phyloP scores from a whole-genome alignment of 2,888 invertebrate genomes.

The Leptinotarsa tumamoca region DNA sequence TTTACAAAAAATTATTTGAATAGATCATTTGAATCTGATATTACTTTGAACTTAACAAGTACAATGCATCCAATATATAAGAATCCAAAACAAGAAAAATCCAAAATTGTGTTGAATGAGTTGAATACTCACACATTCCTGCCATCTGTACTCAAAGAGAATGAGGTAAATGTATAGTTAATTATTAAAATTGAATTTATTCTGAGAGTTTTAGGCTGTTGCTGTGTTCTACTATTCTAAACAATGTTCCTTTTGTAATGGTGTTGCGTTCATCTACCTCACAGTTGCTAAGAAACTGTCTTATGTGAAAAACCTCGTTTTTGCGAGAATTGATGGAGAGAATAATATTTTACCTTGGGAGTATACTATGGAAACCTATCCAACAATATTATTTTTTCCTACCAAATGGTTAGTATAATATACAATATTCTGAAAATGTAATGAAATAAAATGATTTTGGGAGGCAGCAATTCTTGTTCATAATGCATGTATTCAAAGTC shows the following conservation, averaged over 20 bases:
- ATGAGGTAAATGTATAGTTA: conserved; percentile 67
- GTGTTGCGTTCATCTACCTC: conserved; percentile 76
- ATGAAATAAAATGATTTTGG: no score
- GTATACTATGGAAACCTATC: conserved; percentile 82
- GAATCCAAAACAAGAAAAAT: conserved; percentile 32
- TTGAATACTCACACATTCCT: conserved; percentile 76
- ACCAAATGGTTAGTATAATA: conserved; percentile 70
- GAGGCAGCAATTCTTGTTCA: no score
- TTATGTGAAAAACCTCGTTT: conserved; percentile 69
- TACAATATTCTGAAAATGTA: conserved; percentile 1
- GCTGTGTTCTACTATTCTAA: conserved; percentile 83
- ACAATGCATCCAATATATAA: conserved; percentile 47
- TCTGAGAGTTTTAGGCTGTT: conserved; percentile 72
- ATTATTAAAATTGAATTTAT: not conserved
- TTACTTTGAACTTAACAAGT: conserved; percentile 44
- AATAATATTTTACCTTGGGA: conserved; percentile 90
- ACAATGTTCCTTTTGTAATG: conserved; percentile 82
- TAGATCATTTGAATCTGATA: conserved; percentile 58
- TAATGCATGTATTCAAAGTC: no score
- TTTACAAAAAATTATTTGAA: conserved; percentile 64
- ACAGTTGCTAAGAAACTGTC: conserved; percentile 75
- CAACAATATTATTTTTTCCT: conserved; percentile 85
- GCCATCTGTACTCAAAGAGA: conserved; percentile 71
- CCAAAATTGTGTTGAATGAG: conserved; percentile 71
- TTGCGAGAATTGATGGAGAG: conserved; percentile 83